phyloP scores from a whole-genome alignment of 2,888 invertebrate genomes.

The Callyntrura sp. region DNA sequence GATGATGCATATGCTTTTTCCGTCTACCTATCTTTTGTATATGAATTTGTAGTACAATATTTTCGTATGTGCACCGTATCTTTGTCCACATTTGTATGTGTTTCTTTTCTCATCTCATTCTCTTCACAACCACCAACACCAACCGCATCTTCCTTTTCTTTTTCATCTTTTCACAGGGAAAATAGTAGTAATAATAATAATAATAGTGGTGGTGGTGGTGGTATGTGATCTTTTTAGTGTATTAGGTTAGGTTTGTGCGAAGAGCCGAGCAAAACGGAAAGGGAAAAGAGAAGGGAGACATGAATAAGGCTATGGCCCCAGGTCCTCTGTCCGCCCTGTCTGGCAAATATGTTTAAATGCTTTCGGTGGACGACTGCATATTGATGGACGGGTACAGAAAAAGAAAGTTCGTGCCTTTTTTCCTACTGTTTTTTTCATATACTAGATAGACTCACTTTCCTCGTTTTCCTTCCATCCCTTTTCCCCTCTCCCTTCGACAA shows the following conservation, averaged over 20 bases:
- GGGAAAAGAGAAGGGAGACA: constrained; percentile 13
- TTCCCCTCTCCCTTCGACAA: constrained; percentile 60
- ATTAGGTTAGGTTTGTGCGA: constrained; percentile 60
- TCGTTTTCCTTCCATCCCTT: constrained; percentile 62
- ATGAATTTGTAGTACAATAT: no score
- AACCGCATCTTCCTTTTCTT: constrained; percentile 52
- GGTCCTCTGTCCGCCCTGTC: constrained; percentile 67
- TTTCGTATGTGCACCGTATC: no score
- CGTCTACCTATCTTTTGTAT: not conserved
- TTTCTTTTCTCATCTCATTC: constrained; percentile 40
- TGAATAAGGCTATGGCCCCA: constrained; percentile 66
- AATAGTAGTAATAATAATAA: constrained; percentile 57
- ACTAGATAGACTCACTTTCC: constrained; percentile 53
- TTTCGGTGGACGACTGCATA: constrained; percentile 65
- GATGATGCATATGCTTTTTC: constrained; percentile 69
- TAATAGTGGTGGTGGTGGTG: constrained; percentile 30
- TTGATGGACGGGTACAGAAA: constrained; percentile 58
- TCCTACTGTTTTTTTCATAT: constrained; percentile 50
- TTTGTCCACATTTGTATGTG: constrained; percentile 21
- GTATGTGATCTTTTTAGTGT: constrained; percentile 59
- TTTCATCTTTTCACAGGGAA: constrained; percentile 32
- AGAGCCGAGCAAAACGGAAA: constrained; percentile 26
- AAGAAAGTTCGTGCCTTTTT: constrained; percentile 53
- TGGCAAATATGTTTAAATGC: constrained; percentile 71
- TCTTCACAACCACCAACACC: constrained; percentile 52